Percentiles rank a stretch among this genome's conserved stretches.
Conservation (phyloP, 2,888 invertebrate species). For the Protophormia terraenovae region DNA sequence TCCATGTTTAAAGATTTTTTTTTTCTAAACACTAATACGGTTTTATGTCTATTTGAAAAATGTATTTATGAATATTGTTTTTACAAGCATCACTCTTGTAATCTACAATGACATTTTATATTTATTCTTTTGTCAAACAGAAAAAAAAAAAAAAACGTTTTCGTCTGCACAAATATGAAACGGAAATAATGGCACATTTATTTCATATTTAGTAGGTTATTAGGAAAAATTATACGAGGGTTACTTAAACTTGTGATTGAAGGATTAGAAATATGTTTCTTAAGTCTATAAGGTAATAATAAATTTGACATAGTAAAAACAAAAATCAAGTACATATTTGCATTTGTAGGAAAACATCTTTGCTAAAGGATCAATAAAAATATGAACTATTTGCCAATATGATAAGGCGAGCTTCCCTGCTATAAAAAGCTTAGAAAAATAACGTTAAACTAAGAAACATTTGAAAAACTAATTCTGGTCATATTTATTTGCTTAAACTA, state of each 20-base stretch:
- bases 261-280: too few species aligned
- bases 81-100: neutral
- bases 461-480: too few species aligned
- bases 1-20: neutral
- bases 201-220: constrained; percentile 35
- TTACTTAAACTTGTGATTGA: too few species aligned
- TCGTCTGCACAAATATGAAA: constrained; percentile 17
- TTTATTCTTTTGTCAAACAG: neutral
- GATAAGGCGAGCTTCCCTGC: too few species aligned
- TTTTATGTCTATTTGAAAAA: neutral
- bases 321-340: too few species aligned
- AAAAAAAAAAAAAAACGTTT: constrained; percentile 1
- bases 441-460: too few species aligned
- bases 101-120: constrained; percentile 2
- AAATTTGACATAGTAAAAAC: too few species aligned
- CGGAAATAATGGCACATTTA: constrained; percentile 21
- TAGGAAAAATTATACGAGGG: constrained; percentile 35
- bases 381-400: too few species aligned
- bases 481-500: neutral
- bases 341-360: too few species aligned
- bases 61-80: neutral
- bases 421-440: too few species aligned
- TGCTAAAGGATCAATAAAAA: too few species aligned
- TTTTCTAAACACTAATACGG: neutral
- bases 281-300: too few species aligned